Evolutionary conservation across 2,888 invertebrate species (phyloP).

Genomic region (Corbicula japonica): DNA sequence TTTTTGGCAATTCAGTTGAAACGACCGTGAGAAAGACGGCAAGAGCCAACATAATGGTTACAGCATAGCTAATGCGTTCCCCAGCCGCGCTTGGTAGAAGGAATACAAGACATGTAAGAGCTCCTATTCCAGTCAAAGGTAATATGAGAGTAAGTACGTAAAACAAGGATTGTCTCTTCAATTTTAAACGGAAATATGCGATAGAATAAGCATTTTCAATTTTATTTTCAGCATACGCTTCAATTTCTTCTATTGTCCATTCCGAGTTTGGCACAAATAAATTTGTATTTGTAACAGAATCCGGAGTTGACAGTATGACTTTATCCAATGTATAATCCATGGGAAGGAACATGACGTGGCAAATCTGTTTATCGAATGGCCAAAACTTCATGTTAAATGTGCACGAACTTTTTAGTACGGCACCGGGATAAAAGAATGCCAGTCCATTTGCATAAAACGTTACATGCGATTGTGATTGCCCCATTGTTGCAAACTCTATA

Average conservation of each 20-base stretch:
- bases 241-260: slow-evolving; percentile 17
- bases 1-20: slow-evolving; percentile 20
- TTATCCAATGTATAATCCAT: background rate
- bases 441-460: background rate
- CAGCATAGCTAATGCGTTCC: slow-evolving; percentile 13
- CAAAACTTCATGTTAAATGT: slow-evolving; percentile 16
- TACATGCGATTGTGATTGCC: background rate
- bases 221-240: background rate
- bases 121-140: background rate
- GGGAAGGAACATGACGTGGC: background rate
- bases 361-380: slow-evolving; percentile 33
- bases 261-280: background rate
- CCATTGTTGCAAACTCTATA: background rate
- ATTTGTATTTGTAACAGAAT: background rate
- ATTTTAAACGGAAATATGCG: background rate
- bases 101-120: slow-evolving; percentile 11
- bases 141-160: slow-evolving; percentile 14
- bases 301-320: background rate
- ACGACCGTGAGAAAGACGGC: slow-evolving; percentile 15
- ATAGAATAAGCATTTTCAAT: background rate
- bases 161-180: slow-evolving; percentile 17
- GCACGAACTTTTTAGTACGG: background rate
- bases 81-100: slow-evolving; percentile 15
- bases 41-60: slow-evolving; percentile 13
- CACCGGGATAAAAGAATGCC: background rate